phyloP scores from a whole-genome alignment of 1,140 invertebrate genomes.

The Drosophila erecta region DNA sequence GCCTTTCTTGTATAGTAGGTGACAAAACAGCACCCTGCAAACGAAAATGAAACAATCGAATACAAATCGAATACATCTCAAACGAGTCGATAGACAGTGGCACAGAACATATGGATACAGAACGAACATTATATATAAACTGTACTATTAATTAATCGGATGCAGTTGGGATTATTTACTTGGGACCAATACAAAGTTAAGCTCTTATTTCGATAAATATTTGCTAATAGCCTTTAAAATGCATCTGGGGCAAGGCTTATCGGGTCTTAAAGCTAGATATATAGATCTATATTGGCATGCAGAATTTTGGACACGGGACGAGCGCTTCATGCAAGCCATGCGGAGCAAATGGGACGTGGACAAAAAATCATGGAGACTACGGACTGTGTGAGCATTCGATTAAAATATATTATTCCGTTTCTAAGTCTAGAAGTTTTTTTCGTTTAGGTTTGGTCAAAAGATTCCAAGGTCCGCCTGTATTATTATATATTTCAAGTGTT shows the following conservation, averaged over 20 bases:
- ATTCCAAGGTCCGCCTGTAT: too few relatives aligned
- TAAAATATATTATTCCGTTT: not conserved
- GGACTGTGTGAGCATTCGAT: not conserved
- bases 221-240: conserved; percentile 22
- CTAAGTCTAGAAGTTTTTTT: not conserved
- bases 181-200: conserved; percentile 23
- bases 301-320: conserved; percentile 49
- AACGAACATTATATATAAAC: conserved; percentile 40
- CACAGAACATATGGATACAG: conserved; percentile 65
- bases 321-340: conserved; percentile 66
- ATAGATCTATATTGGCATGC: conserved; percentile 41
- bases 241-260: conserved; percentile 11
- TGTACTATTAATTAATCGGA: conserved; percentile 5
- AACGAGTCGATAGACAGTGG: conserved; percentile 62
- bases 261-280: conserved; percentile 4
- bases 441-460: not conserved
- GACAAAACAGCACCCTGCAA: conserved; percentile 99
- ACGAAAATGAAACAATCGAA: conserved; percentile 88
- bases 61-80: conserved; percentile 77
- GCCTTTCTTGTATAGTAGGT: conserved; percentile 99
- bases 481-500: too few relatives aligned
- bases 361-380: conserved; percentile 34
- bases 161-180: conserved; percentile 24
- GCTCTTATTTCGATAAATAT: not conserved
- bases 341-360: conserved; percentile 44